Evolutionary conservation across 2,888 invertebrate genomes (phyloP).

Genomic region (Baccha elongata): DNA sequence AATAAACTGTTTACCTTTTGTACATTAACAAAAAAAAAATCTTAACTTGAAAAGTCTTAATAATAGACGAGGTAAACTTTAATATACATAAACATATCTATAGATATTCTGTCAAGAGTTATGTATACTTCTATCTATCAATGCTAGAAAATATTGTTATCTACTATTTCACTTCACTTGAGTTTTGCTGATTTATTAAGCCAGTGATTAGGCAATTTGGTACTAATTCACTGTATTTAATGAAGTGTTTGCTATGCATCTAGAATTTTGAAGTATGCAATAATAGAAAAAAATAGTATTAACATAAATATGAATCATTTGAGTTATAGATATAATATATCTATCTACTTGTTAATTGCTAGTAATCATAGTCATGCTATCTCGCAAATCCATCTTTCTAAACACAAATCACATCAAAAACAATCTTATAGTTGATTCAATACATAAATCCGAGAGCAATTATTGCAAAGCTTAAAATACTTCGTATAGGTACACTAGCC

Average conservation of each 20-base stretch:
- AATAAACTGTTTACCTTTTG: too few relatives aligned
- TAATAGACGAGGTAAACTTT: too few relatives aligned
- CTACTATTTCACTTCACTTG: slow-evolving; percentile 18
- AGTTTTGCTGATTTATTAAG: slow-evolving; percentile 37
- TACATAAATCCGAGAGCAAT: background rate
- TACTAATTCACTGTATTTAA: slow-evolving; percentile 44
- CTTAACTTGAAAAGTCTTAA: too few relatives aligned
- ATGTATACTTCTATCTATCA: background rate
- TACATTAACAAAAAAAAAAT: too few relatives aligned
- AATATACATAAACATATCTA: too few relatives aligned
- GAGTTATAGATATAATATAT: background rate
- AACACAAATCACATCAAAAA: slow-evolving; percentile 22
- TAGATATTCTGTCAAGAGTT: too few relatives aligned
- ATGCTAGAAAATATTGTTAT: slow-evolving; percentile 14
- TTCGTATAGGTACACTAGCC: slow-evolving; percentile 23
- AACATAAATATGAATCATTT: slow-evolving; percentile 45
- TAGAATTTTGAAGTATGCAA: slow-evolving; percentile 6
- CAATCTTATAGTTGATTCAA: background rate
- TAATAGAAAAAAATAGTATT: background rate
- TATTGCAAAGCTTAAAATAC: background rate
- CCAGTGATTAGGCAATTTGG: slow-evolving; percentile 41
- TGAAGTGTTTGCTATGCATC: slow-evolving; percentile 33
- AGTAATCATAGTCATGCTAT: slow-evolving; percentile 66
- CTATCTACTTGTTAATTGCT: slow-evolving; percentile 45
- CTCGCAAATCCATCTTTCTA: slow-evolving; percentile 27